A percentile compares a stretch with the other conserved stretches of the same genome.
Evolutionary conservation across 2,797 vertebrate species (phyloP).

Genomic region (Parauchenoglanis punctatus): DNA sequence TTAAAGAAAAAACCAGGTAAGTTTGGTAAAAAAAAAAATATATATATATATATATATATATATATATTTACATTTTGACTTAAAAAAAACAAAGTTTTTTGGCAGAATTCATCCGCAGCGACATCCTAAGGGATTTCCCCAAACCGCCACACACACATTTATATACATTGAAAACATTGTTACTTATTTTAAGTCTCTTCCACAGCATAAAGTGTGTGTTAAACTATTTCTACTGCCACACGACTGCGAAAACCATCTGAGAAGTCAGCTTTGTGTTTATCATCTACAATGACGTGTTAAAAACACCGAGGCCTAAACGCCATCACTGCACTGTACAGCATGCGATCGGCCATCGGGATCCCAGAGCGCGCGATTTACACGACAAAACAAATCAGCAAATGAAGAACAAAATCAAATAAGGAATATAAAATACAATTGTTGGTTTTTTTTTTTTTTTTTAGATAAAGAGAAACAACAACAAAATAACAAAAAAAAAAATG

Average conservation of each 20-base stretch:
- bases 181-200: not conserved
- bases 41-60: no score
- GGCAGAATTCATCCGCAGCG: not conserved
- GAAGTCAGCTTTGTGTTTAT: not conserved
- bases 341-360: conserved; percentile 56
- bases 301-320: not conserved
- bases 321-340: conserved; percentile 31
- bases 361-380: conserved; percentile 57
- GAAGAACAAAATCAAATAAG: conserved; percentile 47
- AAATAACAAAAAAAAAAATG: conserved; percentile 68
- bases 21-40: not conserved
- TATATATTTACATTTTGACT: no score
- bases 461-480: conserved; percentile 63
- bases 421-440: conserved; percentile 59
- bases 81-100: not conserved
- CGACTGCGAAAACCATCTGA: not conserved
- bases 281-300: not conserved
- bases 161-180: not conserved
- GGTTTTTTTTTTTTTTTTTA: conserved; percentile 37
- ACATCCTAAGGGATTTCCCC: not conserved
- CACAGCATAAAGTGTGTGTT: not conserved
- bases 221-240: not conserved
- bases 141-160: not conserved
- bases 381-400: conserved; percentile 15
- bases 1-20: not conserved